phyloP scores from a whole-genome alignment of 1,140 invertebrate species.

The Pogonomyrmex californicus region DNA sequence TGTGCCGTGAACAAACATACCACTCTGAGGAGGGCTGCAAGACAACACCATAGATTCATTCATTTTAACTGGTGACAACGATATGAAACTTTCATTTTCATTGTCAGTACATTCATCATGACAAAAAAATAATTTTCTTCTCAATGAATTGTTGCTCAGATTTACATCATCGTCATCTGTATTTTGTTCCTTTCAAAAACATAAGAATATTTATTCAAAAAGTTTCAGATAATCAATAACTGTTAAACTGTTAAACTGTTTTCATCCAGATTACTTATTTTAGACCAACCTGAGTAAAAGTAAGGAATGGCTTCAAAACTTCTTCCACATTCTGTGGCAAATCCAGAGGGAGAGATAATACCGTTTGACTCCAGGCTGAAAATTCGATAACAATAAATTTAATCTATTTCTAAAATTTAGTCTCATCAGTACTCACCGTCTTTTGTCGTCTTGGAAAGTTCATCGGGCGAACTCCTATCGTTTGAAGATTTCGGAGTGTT shows the following conservation, averaged over 20 bases:
- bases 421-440: slow-evolving; percentile 74
- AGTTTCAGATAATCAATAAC: not conserved
- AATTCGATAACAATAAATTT: slow-evolving; percentile 19
- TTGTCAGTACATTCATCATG: slow-evolving; percentile 79
- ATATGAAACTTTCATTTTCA: slow-evolving; percentile 73
- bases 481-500: not conserved
- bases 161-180: slow-evolving; percentile 82
- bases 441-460: slow-evolving; percentile 71
- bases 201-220: not conserved
- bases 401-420: not conserved
- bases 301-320: slow-evolving; percentile 88
- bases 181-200: slow-evolving; percentile 81
- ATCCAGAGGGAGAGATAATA: slow-evolving; percentile 87
- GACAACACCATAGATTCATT: slow-evolving; percentile 62
- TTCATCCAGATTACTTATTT: not conserved
- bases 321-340: slow-evolving; percentile 89
- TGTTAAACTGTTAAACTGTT: too few relatives aligned
- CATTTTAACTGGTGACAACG: slow-evolving; percentile 76
- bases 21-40: slow-evolving; percentile 82
- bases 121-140: slow-evolving; percentile 84
- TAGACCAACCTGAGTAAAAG: slow-evolving; percentile 87
- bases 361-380: slow-evolving; percentile 88
- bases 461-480: slow-evolving; percentile 36
- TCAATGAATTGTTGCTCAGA: slow-evolving; percentile 82
- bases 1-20: slow-evolving; percentile 80